phyloP scores from a whole-genome alignment of 2,797 vertebrate genomes.

The Alosa sapidissima region DNA sequence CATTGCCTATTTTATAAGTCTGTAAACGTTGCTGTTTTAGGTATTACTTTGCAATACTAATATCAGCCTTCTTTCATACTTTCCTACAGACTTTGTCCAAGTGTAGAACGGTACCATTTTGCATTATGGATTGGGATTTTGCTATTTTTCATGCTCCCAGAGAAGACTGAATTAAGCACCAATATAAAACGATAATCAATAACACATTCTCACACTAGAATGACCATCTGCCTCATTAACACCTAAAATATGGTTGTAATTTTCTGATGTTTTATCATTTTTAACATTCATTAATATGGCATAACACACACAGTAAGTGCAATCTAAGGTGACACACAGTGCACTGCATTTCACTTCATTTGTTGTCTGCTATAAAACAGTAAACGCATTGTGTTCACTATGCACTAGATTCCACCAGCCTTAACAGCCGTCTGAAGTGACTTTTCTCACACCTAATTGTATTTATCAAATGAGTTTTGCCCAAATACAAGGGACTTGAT shows the following conservation, averaged over 20 bases:
- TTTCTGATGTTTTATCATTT: not conserved
- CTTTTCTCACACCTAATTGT: too few species aligned
- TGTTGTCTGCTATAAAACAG: not conserved
- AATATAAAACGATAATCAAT: not conserved
- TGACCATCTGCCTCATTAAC: not conserved
- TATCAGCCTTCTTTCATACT: constrained; percentile 62
- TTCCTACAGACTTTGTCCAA: constrained; percentile 76
- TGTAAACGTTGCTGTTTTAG: not conserved
- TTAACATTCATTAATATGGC: not conserved
- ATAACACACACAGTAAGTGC: not conserved
- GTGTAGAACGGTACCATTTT: constrained; percentile 73
- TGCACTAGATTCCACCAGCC: not conserved
- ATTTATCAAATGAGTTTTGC: not conserved
- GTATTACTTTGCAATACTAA: constrained; percentile 38
- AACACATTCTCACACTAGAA: not conserved
- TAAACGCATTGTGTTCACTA: not conserved
- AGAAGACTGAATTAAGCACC: constrained; percentile 41
- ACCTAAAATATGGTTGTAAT: not conserved
- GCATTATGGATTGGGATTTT: constrained; percentile 58
- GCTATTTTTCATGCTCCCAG: constrained; percentile 64
- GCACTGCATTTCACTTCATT: not conserved
- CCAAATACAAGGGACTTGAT: not conserved
- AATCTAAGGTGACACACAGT: not conserved
- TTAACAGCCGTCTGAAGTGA: not conserved
- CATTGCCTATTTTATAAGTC: not conserved